Percentiles rank a stretch among this genome's conserved stretches.
Evolutionary conservation across 2,888 invertebrate genomes (phyloP).

Genomic region (Drosophila barbarae): DNA sequence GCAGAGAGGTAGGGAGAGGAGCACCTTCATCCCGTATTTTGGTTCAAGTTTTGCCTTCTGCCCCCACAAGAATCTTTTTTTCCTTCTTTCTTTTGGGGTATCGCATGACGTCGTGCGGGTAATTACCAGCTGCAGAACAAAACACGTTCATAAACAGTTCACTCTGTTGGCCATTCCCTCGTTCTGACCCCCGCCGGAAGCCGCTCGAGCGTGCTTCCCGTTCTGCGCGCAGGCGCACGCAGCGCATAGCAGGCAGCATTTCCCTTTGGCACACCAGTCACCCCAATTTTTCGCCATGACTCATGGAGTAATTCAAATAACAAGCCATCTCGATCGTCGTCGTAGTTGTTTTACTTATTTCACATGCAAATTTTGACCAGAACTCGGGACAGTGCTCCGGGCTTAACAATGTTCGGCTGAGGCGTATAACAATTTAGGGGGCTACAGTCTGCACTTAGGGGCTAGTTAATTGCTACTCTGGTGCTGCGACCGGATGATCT

Average conservation of each 20-base stretch:
- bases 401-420: constrained; percentile 41
- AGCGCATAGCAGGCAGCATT: constrained; percentile 16
- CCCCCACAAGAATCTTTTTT: constrained; percentile 17
- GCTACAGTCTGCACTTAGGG: constrained; percentile 12
- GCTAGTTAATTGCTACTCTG: constrained; percentile 56
- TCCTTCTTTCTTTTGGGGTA: constrained; percentile 37
- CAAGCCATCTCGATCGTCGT: constrained; percentile 10
- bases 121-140: constrained; percentile 59
- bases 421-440: constrained; percentile 46
- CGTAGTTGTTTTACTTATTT: constrained; percentile 25
- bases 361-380: constrained; percentile 42
- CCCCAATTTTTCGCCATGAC: constrained; percentile 55
- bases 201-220: constrained; percentile 70
- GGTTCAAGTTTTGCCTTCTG: constrained; percentile 16
- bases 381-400: constrained; percentile 19
- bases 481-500: constrained; percentile 65
- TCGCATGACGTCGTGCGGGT: constrained; percentile 58
- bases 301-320: constrained; percentile 44
- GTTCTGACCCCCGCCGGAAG: constrained; percentile 24
- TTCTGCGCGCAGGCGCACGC: constrained; percentile 39
- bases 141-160: constrained; percentile 52
- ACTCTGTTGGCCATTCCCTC: constrained; percentile 26
- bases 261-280: constrained; percentile 33
- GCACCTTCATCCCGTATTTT: constrained; percentile 2
- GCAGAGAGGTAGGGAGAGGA: neutral